Conservation (phyloP, 2,888 invertebrate genomes). For the Adineta ricciae region DNA sequence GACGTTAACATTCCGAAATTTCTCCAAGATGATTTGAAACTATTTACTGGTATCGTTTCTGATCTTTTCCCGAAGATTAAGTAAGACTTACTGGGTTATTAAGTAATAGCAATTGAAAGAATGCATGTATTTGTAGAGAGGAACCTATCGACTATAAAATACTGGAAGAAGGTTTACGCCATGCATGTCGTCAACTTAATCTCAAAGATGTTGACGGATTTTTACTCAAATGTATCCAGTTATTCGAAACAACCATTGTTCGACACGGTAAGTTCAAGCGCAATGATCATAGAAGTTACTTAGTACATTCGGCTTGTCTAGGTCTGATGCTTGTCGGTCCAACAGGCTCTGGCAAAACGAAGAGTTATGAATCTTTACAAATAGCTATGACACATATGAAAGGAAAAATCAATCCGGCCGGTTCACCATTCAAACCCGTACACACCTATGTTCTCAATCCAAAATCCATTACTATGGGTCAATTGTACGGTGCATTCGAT, state of each 20-base stretch:
- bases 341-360: conserved; percentile 51
- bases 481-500: conserved; percentile 52
- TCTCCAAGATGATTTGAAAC: conserved; percentile 63
- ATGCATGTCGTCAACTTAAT: conserved; percentile 52
- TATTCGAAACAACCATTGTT: conserved; percentile 52
- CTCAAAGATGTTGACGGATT: conserved; percentile 58
- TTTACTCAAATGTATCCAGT: conserved; percentile 51
- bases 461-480: conserved; percentile 53
- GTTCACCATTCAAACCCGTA: conserved; percentile 59
- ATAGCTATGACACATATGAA: conserved; percentile 59
- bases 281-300: no score
- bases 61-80: conserved; percentile 67
- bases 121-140: conserved; percentile 50
- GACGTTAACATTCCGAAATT: conserved; percentile 74
- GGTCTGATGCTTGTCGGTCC: conserved; percentile 51
- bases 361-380: conserved; percentile 55
- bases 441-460: conserved; percentile 50
- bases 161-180: conserved; percentile 59
- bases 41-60: conserved; percentile 70
- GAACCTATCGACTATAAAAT: conserved; percentile 64
- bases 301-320: neutral
- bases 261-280: conserved; percentile 42
- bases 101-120: neutral
- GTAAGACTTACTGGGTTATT: conserved; percentile 38
- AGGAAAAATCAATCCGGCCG: conserved; percentile 62